Conservation (phyloP, 2,888 invertebrate species). For the Megalurothrips usitatus region DNA sequence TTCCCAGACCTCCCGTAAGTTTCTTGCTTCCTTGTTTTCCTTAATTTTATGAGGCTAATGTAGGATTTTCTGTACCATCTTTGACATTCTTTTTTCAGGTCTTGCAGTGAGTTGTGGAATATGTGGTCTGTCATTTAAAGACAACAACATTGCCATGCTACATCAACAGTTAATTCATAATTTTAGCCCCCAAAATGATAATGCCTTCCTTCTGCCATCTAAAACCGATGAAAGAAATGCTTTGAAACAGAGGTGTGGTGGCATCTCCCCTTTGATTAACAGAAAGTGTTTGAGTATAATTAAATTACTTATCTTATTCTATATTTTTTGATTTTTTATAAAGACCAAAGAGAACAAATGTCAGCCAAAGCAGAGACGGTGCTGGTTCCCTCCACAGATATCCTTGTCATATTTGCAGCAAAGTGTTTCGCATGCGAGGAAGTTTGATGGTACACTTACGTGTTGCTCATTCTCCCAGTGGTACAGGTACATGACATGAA, state of each 20-base stretch:
- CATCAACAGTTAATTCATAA: background rate
- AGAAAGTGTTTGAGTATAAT: background rate
- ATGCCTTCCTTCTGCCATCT: background rate
- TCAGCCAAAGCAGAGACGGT: conserved; percentile 42
- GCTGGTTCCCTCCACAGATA: conserved; percentile 43
- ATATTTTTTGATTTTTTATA: background rate
- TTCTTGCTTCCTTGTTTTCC: background rate
- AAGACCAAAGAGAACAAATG: conserved; percentile 35
- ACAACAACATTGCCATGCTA: conserved; percentile 11
- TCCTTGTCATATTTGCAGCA: conserved; percentile 72
- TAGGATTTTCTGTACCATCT: background rate
- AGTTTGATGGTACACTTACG: conserved; percentile 76
- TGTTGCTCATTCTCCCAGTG: conserved; percentile 64
- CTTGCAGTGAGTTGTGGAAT: background rate
- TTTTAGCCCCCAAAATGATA: background rate
- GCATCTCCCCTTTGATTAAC: too few relatives aligned
- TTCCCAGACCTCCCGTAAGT: too few relatives aligned
- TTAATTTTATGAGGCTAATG: background rate
- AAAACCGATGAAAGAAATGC: background rate
- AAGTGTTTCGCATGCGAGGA: conserved; percentile 76
- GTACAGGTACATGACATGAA: conserved; percentile 34
- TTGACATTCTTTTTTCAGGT: background rate
- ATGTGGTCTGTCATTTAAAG: conserved; percentile 22
- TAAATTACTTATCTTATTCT: background rate
- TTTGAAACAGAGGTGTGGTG: background rate